Evolutionary conservation across 2,797 vertebrate species (phyloP).

Genomic region (Cyprinodon diabolis): DNA sequence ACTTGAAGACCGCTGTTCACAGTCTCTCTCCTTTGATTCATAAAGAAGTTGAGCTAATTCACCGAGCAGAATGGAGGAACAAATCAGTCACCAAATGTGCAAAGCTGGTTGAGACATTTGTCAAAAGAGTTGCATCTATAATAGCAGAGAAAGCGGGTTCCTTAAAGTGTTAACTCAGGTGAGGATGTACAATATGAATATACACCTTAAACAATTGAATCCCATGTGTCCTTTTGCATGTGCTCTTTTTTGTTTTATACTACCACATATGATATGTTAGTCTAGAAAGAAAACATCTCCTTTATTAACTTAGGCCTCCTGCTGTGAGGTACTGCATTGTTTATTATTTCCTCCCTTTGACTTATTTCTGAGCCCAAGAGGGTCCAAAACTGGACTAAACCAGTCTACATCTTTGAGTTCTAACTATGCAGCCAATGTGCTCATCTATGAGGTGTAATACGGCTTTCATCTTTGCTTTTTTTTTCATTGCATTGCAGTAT

Average conservation of each 20-base stretch:
- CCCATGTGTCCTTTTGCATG: neutral
- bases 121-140: neutral
- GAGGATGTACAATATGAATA: neutral
- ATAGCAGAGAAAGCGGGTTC: neutral
- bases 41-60: neutral
- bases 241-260: neutral
- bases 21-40: neutral
- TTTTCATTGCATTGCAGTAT: too few relatives aligned
- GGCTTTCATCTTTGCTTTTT: conserved; percentile 23
- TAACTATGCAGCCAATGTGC: conserved; percentile 46
- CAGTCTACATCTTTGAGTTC: conserved; percentile 59
- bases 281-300: neutral
- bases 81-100: neutral
- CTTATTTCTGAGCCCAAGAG: conserved; percentile 59
- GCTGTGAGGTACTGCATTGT: conserved; percentile 35
- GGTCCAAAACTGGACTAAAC: conserved; percentile 64
- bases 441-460: conserved; percentile 12
- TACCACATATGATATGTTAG: neutral
- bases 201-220: neutral
- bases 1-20: neutral
- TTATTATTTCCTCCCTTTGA: conserved; percentile 38
- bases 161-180: neutral
- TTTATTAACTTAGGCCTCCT: conserved; percentile 36
- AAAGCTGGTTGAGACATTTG: neutral
- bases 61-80: neutral